Evolutionary conservation across 1,140 invertebrate species (phyloP).

Genomic region (Drosophila aff.): DNA sequence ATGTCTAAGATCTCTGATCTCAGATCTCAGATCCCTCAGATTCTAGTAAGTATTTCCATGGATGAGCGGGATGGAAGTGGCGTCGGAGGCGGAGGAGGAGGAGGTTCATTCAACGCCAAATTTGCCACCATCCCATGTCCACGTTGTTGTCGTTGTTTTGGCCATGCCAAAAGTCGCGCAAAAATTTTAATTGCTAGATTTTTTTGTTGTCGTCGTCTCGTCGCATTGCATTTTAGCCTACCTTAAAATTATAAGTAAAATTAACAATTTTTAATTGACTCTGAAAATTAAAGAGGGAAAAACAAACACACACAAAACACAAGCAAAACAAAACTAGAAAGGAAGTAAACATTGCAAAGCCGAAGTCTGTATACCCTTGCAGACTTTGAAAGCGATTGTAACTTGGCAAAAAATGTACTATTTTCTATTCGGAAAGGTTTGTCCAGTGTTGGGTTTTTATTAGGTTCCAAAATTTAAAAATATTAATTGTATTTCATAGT

Average conservation of each 20-base stretch:
- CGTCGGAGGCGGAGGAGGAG: background rate
- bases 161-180: constrained; percentile 67
- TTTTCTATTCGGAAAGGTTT: no score
- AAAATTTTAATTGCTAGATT: constrained; percentile 78
- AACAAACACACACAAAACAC: constrained; percentile 1
- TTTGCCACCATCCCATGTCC: constrained; percentile 38
- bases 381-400: background rate
- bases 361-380: background rate
- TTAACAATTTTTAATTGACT: constrained; percentile 83
- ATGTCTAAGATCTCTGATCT: background rate
- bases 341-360: background rate
- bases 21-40: background rate
- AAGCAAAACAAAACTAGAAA: background rate
- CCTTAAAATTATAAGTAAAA: constrained; percentile 82
- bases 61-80: background rate
- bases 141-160: constrained; percentile 30
- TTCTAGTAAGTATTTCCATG: constrained; percentile 11
- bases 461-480: no score
- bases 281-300: constrained; percentile 70
- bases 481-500: no score
- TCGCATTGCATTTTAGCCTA: constrained; percentile 68
- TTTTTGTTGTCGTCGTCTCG: constrained; percentile 40
- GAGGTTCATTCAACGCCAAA: constrained; percentile 59
- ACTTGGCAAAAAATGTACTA: no score
- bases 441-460: no score